These are phyloP conservation scores for Toxotes chatareus DNA, from an alignment of 2,113 vertebrate genomes.

Conservation along the genomic window DNA sequence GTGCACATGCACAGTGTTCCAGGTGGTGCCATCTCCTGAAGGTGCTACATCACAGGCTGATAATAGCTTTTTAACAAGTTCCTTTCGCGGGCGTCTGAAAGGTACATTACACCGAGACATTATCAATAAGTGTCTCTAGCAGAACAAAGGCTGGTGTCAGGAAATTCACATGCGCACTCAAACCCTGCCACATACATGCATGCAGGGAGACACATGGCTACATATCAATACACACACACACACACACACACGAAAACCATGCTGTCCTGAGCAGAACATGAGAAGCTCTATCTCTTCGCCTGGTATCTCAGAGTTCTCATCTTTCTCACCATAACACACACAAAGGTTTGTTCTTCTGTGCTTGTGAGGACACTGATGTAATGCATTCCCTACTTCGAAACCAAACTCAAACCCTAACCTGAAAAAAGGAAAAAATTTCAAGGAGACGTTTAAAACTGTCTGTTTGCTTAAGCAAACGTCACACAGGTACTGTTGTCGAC, in stretches of 20 bases:
- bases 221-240: background rate
- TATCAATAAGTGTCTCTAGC: constrained; percentile 46
- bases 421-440: no score
- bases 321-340: background rate
- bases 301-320: constrained; percentile 18
- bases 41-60: constrained; percentile 7
- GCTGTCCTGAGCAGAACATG: constrained; percentile 36
- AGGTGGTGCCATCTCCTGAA: constrained; percentile 15
- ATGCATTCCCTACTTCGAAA: background rate
- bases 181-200: background rate
- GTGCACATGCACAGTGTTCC: background rate
- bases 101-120: constrained; percentile 22
- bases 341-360: background rate
- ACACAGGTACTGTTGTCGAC: no score
- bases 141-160: constrained; percentile 8
- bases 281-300: constrained; percentile 24
- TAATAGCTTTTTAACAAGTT: constrained; percentile 19
- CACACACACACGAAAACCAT: background rate
- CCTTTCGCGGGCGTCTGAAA: constrained; percentile 13
- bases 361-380: constrained; percentile 3
- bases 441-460: no score
- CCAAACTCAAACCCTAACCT: no score
- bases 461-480: no score
- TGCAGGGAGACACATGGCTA: background rate
- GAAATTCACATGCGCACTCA: background rate